A percentile compares a stretch with the other conserved stretches of the same genome.
Conservation (phyloP, 64 coral and sea anemone species). For the Stichodactyla mertensii region DNA sequence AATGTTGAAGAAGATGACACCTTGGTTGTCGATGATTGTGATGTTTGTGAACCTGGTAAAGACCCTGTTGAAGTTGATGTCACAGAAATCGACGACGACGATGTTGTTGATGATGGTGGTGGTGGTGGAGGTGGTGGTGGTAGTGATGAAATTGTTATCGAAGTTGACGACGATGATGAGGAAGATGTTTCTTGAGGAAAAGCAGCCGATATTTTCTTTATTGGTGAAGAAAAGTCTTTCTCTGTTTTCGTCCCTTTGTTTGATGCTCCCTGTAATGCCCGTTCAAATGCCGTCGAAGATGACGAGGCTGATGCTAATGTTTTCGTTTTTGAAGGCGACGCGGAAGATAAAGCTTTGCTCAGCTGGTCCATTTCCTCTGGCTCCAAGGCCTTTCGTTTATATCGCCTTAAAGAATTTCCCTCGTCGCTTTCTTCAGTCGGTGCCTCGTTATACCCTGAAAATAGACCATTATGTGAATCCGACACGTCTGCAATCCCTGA, state of each 20-base stretch:
- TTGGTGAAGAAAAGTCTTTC: not conserved
- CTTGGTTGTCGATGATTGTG: not conserved
- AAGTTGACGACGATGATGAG: not conserved
- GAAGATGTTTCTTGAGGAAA: not conserved
- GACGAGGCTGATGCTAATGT: not conserved
- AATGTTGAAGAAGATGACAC: constrained; percentile 6
- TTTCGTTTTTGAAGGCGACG: not conserved
- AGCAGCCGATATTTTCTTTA: not conserved
- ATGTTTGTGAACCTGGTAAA: constrained; percentile 1
- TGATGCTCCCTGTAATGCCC: not conserved
- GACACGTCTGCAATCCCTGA: not conserved
- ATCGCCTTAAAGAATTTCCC: not conserved
- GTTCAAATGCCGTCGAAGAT: too few relatives aligned
- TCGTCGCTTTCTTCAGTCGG: not conserved
- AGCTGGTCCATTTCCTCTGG: not conserved
- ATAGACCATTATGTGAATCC: not conserved
- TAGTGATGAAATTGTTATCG: not conserved
- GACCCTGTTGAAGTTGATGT: not conserved
- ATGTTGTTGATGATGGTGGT: not conserved
- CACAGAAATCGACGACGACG: not conserved
- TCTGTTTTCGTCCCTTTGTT: not conserved
- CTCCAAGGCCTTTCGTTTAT: not conserved
- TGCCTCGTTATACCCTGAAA: not conserved
- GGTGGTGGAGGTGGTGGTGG: not conserved
- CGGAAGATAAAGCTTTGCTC: not conserved